Evolutionary conservation across 2,797 vertebrate genomes (phyloP), one percentile per base, ranked within the genome.

Genomic region (Crypturellus tataupa): DNA sequence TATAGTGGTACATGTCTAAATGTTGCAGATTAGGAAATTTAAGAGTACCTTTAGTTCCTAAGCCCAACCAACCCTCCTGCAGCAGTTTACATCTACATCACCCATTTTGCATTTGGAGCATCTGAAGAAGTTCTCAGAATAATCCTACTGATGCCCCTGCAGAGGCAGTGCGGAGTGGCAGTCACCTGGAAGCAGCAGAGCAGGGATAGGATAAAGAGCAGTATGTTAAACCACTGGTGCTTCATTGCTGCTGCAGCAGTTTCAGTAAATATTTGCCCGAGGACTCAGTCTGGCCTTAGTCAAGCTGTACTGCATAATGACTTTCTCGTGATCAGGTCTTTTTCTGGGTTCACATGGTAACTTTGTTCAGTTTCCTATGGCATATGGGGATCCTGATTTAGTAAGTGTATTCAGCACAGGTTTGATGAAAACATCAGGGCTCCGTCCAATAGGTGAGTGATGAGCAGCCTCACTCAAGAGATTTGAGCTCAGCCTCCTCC

Each of bases 401-500:
- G 62, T 3, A 65, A 47, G 25, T 16, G 18, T 88, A 68, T 84
- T 90, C 42, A 70, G 73, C 84, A 19, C 16, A 76, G 35, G n/a
- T 73, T 80, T 91, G 67, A 91, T 84, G 85, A 80, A 95, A 93
- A 93, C 1, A 2, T 1, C n/a, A 70, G 53, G 40, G 55, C 42
- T 94, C 56, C 59, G 67, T 67, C 47, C 51, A 77, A 42, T 67
- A 91, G 31, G 49, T 86, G 80, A 39, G 63, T 6, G 9, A 95
- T 42, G 70, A 5, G 1, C 56, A 92, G 56, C 77, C 80, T 88
- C 77, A 58, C 89, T 63, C 58, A 53, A 33, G 70, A 51, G 76
- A 76, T 78, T 90, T 84, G 70, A 60, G 42, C 84, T 95, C 91
- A 94, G 29, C 59, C 75, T 47, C 63, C 29, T 3, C 2, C 63